Evolutionary conservation across 2,113 vertebrate genomes (phyloP).

Genomic region (Callorhinus ursinus): DNA sequence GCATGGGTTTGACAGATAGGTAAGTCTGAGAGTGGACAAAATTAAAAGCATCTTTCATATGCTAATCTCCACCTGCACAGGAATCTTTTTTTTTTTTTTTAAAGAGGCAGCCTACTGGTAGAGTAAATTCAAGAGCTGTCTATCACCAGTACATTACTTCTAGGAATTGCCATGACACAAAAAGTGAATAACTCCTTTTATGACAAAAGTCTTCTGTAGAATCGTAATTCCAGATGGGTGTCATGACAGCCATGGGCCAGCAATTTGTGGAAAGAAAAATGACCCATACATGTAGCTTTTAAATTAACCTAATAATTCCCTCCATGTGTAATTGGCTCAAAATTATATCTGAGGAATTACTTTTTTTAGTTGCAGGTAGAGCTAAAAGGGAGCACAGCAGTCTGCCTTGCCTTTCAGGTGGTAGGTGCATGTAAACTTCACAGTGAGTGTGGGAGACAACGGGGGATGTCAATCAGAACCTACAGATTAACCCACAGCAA

Average conservation of each 20-base stretch:
- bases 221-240: conserved; percentile 78
- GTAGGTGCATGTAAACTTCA: conserved; percentile 74
- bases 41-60: conserved; percentile 85
- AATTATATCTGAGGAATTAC: conserved; percentile 79
- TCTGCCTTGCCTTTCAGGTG: conserved; percentile 73
- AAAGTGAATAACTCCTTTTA: conserved; percentile 70
- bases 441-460: conserved; percentile 68
- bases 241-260: conserved; percentile 77
- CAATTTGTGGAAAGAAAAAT: conserved; percentile 63
- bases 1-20: conserved; percentile 81
- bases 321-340: conserved; percentile 24
- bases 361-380: conserved; percentile 78
- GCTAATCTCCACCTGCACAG: conserved; percentile 79
- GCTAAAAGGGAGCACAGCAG: conserved; percentile 68
- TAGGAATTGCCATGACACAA: conserved; percentile 77
- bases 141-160: conserved; percentile 74
- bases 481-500: conserved; percentile 83
- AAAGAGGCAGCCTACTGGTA: conserved; percentile 28
- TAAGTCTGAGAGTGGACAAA: conserved; percentile 80
- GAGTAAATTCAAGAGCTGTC: conserved; percentile 77
- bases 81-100: conserved; percentile 54
- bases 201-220: conserved; percentile 48
- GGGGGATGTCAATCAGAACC: conserved; percentile 77
- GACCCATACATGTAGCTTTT: background rate
- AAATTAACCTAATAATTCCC: conserved; percentile 19